Evolutionary conservation across 2,797 vertebrate genomes (phyloP).

Genomic region (Spatula clypeata): DNA sequence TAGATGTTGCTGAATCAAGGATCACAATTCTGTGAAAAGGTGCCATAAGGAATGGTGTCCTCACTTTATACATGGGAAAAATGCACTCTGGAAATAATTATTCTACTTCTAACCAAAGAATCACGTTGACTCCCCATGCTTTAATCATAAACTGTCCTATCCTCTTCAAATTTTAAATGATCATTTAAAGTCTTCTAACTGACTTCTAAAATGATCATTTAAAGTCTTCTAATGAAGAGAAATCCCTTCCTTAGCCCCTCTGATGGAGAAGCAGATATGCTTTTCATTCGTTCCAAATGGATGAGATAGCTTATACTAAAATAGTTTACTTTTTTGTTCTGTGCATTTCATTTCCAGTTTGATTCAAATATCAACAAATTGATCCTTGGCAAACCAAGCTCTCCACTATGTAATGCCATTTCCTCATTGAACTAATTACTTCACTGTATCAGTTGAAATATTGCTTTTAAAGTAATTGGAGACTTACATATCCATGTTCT

Average conservation of each 20-base stretch:
- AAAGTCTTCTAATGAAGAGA: background rate
- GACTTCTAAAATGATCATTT: background rate
- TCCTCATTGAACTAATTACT: slow-evolving; percentile 73
- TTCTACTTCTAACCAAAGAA: background rate
- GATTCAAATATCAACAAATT: slow-evolving; percentile 72
- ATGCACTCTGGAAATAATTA: background rate
- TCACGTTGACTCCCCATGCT: background rate
- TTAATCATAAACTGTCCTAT: background rate
- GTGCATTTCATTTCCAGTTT: background rate
- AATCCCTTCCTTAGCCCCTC: background rate
- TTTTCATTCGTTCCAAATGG: slow-evolving; percentile 13
- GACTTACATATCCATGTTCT: slow-evolving; percentile 65
- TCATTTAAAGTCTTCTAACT: background rate
- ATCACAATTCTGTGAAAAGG: background rate
- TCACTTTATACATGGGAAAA: background rate
- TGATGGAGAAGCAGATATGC: background rate
- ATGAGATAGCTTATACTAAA: slow-evolving; percentile 45
- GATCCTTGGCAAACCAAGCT: slow-evolving; percentile 78
- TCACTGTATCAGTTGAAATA: slow-evolving; percentile 55
- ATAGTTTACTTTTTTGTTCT: slow-evolving; percentile 31
- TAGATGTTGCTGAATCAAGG: background rate
- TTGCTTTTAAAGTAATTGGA: slow-evolving; percentile 83
- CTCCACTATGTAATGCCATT: slow-evolving; percentile 64
- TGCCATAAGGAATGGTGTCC: background rate
- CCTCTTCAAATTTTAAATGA: background rate